Percentiles rank a stretch among this genome's conserved stretches.
Evolutionary conservation across 1,140 invertebrate species (phyloP).

Genomic region (Dendrolimus kikuchii): DNA sequence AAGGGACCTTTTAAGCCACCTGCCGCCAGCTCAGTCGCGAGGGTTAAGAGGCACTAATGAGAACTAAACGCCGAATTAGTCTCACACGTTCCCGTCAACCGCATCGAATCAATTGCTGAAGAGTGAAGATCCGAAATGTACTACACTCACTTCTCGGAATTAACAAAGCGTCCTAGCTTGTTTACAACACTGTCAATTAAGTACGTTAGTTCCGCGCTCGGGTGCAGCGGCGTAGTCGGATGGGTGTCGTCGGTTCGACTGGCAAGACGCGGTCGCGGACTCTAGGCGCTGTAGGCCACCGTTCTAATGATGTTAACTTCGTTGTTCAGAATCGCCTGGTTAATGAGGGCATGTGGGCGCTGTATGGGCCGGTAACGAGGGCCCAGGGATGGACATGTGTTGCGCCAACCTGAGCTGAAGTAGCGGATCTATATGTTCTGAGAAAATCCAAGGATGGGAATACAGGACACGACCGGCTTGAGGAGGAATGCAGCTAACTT

Average conservation of each 20-base stretch:
- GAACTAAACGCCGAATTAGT: constrained; percentile 40
- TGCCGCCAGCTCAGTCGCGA: constrained; percentile 20
- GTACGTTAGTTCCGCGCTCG: constrained; percentile 22
- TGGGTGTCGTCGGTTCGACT: constrained; percentile 50
- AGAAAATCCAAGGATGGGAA: constrained; percentile 50
- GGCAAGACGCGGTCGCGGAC: constrained; percentile 28
- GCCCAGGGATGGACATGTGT: constrained; percentile 18
- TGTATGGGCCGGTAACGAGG: constrained; percentile 28
- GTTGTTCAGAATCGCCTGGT: constrained; percentile 31
- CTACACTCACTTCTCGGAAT: constrained; percentile 13
- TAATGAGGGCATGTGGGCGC: constrained; percentile 45
- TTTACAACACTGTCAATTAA: constrained; percentile 15
- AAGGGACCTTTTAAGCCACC: constrained; percentile 22
- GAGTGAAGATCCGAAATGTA: constrained; percentile 13
- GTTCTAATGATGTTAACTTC: constrained; percentile 43
- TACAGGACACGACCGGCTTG: constrained; percentile 36
- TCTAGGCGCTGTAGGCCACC: constrained; percentile 24
- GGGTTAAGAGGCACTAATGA: constrained; percentile 22
- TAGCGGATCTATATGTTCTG: constrained; percentile 48
- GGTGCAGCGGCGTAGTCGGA: constrained; percentile 30
- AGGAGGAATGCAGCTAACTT: constrained; percentile 28
- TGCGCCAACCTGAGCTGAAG: constrained; percentile 10
- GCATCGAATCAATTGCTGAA: constrained; percentile 29
- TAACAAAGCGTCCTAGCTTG: constrained; percentile 12
- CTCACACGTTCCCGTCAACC: constrained; percentile 29